phyloP scores from a whole-genome alignment of 2,888 invertebrate genomes.

The Rotaria sp. region DNA sequence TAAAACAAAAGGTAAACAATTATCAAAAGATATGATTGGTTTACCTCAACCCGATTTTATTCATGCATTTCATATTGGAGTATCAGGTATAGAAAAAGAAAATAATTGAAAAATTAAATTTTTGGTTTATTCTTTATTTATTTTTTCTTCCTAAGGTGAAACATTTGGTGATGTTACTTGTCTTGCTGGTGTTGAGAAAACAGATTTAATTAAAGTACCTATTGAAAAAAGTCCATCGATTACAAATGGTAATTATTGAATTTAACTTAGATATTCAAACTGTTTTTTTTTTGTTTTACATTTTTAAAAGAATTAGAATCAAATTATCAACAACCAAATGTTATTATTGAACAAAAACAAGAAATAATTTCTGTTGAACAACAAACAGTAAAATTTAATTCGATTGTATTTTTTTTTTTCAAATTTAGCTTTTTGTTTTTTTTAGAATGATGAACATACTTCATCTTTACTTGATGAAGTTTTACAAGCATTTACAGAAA shows the following conservation, averaged over 20 bases:
- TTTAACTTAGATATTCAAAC: background rate
- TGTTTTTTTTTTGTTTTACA: background rate
- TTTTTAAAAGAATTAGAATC: background rate
- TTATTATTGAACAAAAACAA: background rate
- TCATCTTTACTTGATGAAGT: constrained; percentile 29
- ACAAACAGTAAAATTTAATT: background rate
- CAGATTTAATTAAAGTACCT: background rate
- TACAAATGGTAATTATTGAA: background rate
- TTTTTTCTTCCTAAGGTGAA: background rate
- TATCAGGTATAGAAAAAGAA: background rate
- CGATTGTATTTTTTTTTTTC: background rate
- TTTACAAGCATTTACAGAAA: constrained; percentile 9
- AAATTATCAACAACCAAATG: background rate
- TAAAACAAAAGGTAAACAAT: constrained; percentile 7
- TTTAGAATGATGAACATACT: background rate
- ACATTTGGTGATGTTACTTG: constrained; percentile 26
- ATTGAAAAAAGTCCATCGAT: background rate
- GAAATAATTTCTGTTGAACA: background rate
- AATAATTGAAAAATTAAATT: background rate
- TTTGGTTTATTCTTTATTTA: background rate
- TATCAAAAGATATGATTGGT: constrained; percentile 23
- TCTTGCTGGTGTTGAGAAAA: constrained; percentile 13
- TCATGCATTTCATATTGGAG: constrained; percentile 29
- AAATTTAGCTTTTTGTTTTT: background rate
- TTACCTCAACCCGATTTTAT: constrained; percentile 15